Evolutionary conservation across 2,113 vertebrate genomes (phyloP), one percentile per base, ranked within the genome.

Genomic region (Microcebus griseorufus): DNA sequence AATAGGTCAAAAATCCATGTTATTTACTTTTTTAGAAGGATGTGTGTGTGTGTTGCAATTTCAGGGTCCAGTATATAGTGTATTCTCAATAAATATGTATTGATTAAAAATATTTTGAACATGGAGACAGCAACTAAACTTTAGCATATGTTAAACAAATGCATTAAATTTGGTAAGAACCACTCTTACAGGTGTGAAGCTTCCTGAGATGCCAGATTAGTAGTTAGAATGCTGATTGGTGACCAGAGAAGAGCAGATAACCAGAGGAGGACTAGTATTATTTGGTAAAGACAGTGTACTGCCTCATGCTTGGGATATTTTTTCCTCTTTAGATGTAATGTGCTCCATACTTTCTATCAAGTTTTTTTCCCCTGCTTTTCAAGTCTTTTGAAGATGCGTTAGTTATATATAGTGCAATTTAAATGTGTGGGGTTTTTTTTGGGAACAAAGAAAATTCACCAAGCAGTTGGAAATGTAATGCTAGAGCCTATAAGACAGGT

Each of bases 341-440:
- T 81, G 53, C 20, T 93, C 20, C 10, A 9, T 62, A 80, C 27
- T 93, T 82, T 60, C 23, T 12, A 48, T 90, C 12, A 79, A 67
- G 23, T 88, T 79, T 83, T 86, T 20, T 62, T 55, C 72, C 76
- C 72, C 90, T 72, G 25, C 29, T 86, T 45, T 89, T 86, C 51
- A 97, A 79, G 23, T 78, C 12, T 62, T 85, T 76, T 84, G 60
- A 84, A 65, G 53, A 67, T 37, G 58, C 7, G 39, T 92, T 73
- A 92, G 73, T 83, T 96, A 84, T 80, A 83, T 84, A 82, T 69
- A 95, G 60, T 89, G 3, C 25, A 96, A 88, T 96, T 92, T 96
- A 94, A 96, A 94, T 92, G 32, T 94, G 60, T 82, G 70, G 53
- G 0, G 32, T 91, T 48, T 69, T 45, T 23, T 23, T 10, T 29